Evolutionary conservation across 2,888 invertebrate species (phyloP).

Genomic region (Zonitis immaculata): DNA sequence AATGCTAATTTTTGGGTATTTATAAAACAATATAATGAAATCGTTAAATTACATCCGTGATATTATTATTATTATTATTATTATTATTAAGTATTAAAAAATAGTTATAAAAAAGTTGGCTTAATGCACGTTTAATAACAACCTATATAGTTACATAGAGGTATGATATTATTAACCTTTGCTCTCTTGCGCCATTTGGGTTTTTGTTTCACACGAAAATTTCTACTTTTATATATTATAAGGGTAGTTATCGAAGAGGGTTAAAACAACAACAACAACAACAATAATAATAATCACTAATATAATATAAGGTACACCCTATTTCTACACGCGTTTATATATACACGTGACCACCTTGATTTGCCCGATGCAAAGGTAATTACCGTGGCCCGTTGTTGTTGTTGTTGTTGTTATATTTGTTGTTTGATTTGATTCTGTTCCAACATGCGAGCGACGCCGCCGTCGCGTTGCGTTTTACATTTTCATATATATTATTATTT

Average conservation of each 20-base stretch:
- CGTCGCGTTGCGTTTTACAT: too few species aligned
- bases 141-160: too few species aligned
- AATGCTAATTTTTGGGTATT: conserved; percentile 28
- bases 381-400: conserved; percentile 30
- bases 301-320: too few species aligned
- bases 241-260: conserved; percentile 7
- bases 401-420: too few species aligned
- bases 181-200: conserved; percentile 9
- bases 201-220: conserved; percentile 42
- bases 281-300: too few species aligned
- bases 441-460: conserved; percentile 44
- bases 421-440: conserved; percentile 45
- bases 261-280: conserved; percentile 2
- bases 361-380: conserved; percentile 19
- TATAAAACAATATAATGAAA: conserved; percentile 38
- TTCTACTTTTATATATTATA: conserved; percentile 7
- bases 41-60: conserved; percentile 36
- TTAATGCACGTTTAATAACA: conserved; percentile 46
- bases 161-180: too few species aligned
- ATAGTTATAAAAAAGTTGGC: conserved; percentile 32
- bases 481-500: too few species aligned
- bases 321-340: conserved; percentile 20
- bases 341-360: conserved; percentile 38
- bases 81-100: too few species aligned
- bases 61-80: too few species aligned